These are phyloP conservation scores for Tipula unca DNA, from an alignment of 2,888 invertebrate species.

Conservation along the genomic window DNA sequence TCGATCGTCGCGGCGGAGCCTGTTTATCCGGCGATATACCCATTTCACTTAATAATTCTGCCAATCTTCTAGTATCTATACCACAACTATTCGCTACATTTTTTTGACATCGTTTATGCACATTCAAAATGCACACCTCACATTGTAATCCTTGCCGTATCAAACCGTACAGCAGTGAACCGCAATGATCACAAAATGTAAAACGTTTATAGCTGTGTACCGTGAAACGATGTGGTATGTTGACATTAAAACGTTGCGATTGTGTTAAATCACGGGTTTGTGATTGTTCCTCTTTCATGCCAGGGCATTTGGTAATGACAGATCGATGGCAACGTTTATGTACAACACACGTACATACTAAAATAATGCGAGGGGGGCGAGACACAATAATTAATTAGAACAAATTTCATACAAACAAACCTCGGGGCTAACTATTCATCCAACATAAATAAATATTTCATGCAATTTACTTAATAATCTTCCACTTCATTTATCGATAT, in stretches of 20 bases:
- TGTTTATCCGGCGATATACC: constrained; percentile 87
- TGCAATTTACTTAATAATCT: neutral
- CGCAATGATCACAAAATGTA: constrained; percentile 99
- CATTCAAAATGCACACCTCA: constrained; percentile 94
- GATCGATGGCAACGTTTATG: constrained; percentile 97
- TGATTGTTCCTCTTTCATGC: constrained; percentile 74
- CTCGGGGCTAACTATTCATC: too few relatives aligned
- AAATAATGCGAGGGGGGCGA: constrained; percentile 30
- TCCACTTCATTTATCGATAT: neutral
- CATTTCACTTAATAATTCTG: constrained; percentile 81
- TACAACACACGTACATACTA: constrained; percentile 98
- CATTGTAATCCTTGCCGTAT: constrained; percentile 95
- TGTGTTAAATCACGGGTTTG: constrained; percentile 50
- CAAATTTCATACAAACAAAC: neutral
- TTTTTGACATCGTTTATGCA: constrained; percentile 97
- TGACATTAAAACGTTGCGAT: constrained; percentile 89
- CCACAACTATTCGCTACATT: constrained; percentile 99
- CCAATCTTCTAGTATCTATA: constrained; percentile 94
- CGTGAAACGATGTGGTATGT: constrained; percentile 93
- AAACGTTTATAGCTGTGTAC: constrained; percentile 96
- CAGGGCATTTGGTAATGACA: constrained; percentile 98
- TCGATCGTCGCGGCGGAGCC: constrained; percentile 55
- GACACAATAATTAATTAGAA: neutral
- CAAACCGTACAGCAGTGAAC: constrained; percentile 92
- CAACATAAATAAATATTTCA: too few relatives aligned